Evolutionary conservation across 2,113 vertebrate species (phyloP).

Genomic region (Brienomyrus brachyistius): DNA sequence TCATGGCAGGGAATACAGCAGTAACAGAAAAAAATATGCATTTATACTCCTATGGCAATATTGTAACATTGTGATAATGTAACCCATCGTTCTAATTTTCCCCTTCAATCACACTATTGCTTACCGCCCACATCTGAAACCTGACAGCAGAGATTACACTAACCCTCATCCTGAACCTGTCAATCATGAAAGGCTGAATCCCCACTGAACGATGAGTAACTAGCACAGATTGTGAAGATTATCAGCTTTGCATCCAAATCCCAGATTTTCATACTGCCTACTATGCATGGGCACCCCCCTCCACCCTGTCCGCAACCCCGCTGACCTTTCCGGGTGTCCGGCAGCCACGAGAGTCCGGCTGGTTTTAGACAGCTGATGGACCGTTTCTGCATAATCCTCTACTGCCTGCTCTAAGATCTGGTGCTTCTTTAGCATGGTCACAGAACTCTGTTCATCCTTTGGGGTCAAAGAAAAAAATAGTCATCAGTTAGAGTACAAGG

Average conservation of each 20-base stretch:
- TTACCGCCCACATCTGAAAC: not conserved
- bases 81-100: not conserved
- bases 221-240: not conserved
- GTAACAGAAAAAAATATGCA: not conserved
- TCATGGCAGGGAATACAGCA: not conserved
- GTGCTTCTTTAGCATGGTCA: slow-evolving; percentile 98
- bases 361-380: slow-evolving; percentile 93
- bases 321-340: slow-evolving; percentile 85
- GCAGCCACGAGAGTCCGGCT: slow-evolving; percentile 87
- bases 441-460: slow-evolving; percentile 94
- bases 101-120: not conserved
- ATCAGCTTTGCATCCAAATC: not conserved
- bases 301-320: not conserved
- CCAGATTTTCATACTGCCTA: not conserved
- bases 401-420: slow-evolving; percentile 98
- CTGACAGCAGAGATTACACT: not conserved
- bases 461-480: not conserved
- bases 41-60: not conserved
- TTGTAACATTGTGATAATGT: not conserved
- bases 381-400: slow-evolving; percentile 95
- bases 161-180: not conserved
- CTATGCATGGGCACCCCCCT: not conserved
- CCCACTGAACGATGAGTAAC: not conserved
- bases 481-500: not conserved
- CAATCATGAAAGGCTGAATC: not conserved